Conservation (phyloP, 1,140 invertebrate genomes). For the Caenorhabditis elegans region DNA sequence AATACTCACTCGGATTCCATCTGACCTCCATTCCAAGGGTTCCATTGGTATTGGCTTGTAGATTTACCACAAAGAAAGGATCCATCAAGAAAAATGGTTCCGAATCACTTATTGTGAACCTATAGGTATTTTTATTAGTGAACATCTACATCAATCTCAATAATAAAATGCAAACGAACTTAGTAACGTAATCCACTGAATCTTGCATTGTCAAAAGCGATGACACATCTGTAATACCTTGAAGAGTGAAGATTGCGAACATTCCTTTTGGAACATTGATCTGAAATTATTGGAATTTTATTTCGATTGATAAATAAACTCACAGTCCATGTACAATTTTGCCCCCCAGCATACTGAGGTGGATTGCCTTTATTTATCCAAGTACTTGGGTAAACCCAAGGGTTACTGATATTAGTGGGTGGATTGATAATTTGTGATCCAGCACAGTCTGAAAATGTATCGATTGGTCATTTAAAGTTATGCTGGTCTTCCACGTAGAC, state of each 20-base stretch:
- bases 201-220: background rate
- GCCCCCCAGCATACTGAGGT: background rate
- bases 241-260: background rate
- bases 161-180: background rate
- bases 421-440: background rate
- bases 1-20: no score
- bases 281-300: background rate
- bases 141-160: no score
- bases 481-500: no score
- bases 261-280: background rate
- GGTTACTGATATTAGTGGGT: background rate
- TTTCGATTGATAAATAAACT: background rate
- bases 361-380: background rate
- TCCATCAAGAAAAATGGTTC: background rate
- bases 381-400: background rate
- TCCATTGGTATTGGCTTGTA: background rate
- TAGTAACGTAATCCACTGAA: background rate
- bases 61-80: background rate
- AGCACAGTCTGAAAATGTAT: constrained; percentile 19
- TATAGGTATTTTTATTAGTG: no score
- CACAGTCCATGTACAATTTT: background rate
- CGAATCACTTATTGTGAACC: no score
- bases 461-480: no score
- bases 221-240: background rate
- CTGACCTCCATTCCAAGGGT: background rate